Evolutionary conservation across 2,797 vertebrate genomes (phyloP).

Genomic region (Petrocephalus sullivani): DNA sequence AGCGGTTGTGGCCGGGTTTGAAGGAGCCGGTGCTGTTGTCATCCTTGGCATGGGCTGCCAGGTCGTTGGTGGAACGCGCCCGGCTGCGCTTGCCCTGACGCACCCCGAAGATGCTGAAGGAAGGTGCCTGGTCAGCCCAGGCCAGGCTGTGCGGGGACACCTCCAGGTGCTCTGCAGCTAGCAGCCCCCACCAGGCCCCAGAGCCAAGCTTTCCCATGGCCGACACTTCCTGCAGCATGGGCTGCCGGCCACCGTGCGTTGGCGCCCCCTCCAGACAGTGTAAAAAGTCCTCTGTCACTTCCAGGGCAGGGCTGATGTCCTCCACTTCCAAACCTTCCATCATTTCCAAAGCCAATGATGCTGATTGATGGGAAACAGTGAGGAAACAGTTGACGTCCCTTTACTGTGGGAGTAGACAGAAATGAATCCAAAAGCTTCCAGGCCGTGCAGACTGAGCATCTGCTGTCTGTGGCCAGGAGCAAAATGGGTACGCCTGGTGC

Average conservation of each 20-base stretch:
- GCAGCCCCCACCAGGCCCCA: slow-evolving; percentile 62
- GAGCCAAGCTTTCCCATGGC: slow-evolving; percentile 61
- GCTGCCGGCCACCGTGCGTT: slow-evolving; percentile 52
- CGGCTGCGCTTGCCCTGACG: slow-evolving; percentile 79
- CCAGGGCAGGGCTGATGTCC: slow-evolving; percentile 90
- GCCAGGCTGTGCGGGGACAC: slow-evolving; percentile 58
- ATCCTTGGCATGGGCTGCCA: slow-evolving; percentile 75
- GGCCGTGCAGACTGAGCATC: slow-evolving; percentile 35
- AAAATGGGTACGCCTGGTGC: slow-evolving; percentile 27
- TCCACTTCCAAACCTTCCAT: slow-evolving; percentile 87
- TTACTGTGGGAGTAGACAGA: not conserved
- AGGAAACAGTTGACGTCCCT: not conserved
- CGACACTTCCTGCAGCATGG: slow-evolving; percentile 56
- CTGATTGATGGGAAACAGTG: not conserved
- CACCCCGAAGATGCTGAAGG: slow-evolving; percentile 73
- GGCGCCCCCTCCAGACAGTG: slow-evolving; percentile 76
- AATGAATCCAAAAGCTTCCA: slow-evolving; percentile 25
- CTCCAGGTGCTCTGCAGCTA: slow-evolving; percentile 55
- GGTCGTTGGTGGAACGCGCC: slow-evolving; percentile 89
- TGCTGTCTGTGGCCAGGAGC: slow-evolving; percentile 31
- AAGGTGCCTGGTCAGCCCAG: slow-evolving; percentile 62
- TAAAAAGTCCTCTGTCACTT: slow-evolving; percentile 94
- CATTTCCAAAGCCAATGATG: slow-evolving; percentile 15
- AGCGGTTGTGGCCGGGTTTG: slow-evolving; percentile 84
- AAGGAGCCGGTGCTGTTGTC: slow-evolving; percentile 60